These are phyloP conservation scores for Parazoanthus darwini DNA, from an alignment of 92 coral and sea anemone genomes.

Conservation along the genomic window DNA sequence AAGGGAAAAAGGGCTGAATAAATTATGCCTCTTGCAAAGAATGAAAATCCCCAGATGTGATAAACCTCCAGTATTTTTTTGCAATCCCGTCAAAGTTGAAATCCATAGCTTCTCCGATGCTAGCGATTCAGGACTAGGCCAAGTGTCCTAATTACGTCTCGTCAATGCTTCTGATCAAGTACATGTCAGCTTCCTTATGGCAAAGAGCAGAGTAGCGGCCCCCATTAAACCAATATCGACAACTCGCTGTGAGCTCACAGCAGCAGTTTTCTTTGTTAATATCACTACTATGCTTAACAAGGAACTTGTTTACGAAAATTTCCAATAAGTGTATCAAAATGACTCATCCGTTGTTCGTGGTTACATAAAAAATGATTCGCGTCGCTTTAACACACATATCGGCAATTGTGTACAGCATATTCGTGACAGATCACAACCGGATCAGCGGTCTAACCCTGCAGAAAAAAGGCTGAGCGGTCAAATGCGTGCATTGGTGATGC, in stretches of 20 bases:
- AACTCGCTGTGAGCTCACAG: constrained; percentile 58
- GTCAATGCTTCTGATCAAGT: constrained; percentile 30
- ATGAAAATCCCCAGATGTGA: too few relatives aligned
- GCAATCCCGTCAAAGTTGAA: constrained; percentile 43
- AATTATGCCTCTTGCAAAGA: too few relatives aligned
- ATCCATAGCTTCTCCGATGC: constrained; percentile 65
- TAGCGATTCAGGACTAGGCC: constrained; percentile 53
- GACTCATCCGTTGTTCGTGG: constrained; percentile 53
- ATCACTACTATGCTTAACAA: constrained; percentile 51
- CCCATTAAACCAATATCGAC: constrained; percentile 59
- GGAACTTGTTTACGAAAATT: constrained; percentile 39
- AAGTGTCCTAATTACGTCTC: constrained; percentile 56
- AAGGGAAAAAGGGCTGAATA: too few relatives aligned
- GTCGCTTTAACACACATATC: constrained; percentile 49
- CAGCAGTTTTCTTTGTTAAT: constrained; percentile 53
- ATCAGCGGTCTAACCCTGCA: too few relatives aligned
- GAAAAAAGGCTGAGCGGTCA: too few relatives aligned
- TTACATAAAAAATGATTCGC: constrained; percentile 46
- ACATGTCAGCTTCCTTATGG: constrained; percentile 53
- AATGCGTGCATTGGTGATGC: too few relatives aligned
- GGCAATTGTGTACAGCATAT: constrained; percentile 64
- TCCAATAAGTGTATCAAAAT: constrained; percentile 39
- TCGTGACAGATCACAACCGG: too few relatives aligned
- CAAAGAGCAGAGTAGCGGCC: constrained; percentile 58
- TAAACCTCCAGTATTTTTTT: too few relatives aligned